These are phyloP conservation scores for Siderastrea siderea DNA, from an alignment of 92 coral and sea anemone species.

Conservation along the genomic window DNA sequence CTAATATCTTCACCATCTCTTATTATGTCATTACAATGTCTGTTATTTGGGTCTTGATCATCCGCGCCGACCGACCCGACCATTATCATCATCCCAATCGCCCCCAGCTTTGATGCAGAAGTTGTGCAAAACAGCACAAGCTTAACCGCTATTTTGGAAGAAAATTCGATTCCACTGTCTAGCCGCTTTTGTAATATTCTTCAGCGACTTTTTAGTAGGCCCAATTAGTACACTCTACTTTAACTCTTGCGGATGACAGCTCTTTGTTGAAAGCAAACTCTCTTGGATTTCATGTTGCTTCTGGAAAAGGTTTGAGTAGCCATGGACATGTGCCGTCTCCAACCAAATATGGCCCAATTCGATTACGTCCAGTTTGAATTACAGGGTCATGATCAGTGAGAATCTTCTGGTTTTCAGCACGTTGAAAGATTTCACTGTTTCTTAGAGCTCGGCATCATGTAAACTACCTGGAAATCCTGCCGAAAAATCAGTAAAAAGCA, in stretches of 20 bases:
- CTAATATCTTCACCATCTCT: too few species aligned
- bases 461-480: constrained; percentile 25
- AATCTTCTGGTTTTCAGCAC: constrained; percentile 11
- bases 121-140: constrained; percentile 21
- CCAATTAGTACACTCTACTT: constrained; percentile 24
- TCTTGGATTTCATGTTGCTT: constrained; percentile 19
- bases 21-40: too few species aligned
- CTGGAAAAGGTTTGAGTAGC: constrained; percentile 29
- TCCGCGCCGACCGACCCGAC: too few species aligned
- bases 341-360: constrained; percentile 10
- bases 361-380: not conserved
- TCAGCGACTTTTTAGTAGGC: constrained; percentile 22
- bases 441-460: constrained; percentile 23
- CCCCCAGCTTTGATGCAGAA: constrained; percentile 9
- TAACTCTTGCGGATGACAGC: constrained; percentile 15
- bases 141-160: not conserved
- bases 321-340: constrained; percentile 20
- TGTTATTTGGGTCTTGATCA: too few species aligned
- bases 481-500: constrained; percentile 10
- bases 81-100: constrained; percentile 18
- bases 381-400: not conserved
- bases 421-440: constrained; percentile 5
- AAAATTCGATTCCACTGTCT: not conserved
- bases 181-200: not conserved
- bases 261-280: constrained; percentile 6